Base-by-base conservation (phyloP, 2,888 invertebrate species). In the Ochropacha duplaris region DNA sequence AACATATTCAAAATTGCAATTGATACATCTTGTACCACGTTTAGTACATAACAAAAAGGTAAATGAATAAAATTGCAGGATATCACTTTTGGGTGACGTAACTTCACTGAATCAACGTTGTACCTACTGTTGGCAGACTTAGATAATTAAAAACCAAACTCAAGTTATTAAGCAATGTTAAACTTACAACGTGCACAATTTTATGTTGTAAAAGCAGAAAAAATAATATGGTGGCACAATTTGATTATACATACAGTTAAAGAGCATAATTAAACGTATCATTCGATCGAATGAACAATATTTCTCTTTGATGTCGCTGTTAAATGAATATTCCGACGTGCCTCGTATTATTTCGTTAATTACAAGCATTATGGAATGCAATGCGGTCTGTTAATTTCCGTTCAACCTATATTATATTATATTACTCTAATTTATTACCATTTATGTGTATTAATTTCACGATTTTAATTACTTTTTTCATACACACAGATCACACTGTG, bases 341-440 rank as follows among this genome's bases (percentile, higher is more conserved):
- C 67, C 72, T 67, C 79, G 75, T 76, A 81, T 85, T 85, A 87
- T 88, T 87, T 82, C 82, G 81, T 84, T 88, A 88, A 89, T 88
- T 87, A 87, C 83, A 84, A 78, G 76, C 83, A 83, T 86, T 84
- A 81, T 79, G 77, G 78, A 79, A 82, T 83, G 81, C 83, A 78
- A 75, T 81, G 81, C 64, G 84, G 83, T 83, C 75, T 77, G 82
- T 79, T 83, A 77, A 83, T 84, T 81, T 82, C 82, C 78, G 76
- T 65, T 72, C 56, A 52, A 65, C 69, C 71, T 71, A 71, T 71
- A 71, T 65, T 72, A 66, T 71, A 31, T 31, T 19, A 16, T 28
- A 34, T 52, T 34, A 9, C 19, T 22, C 5, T 31, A 34, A 31
- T 52, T 11, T 52, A 51, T 51, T 51, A 26, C 9, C 36, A 36